Evolutionary conservation across 2,113 vertebrate species (phyloP), one percentile per base, ranked within the genome.

Genomic region (Onychostoma macrolepis): DNA sequence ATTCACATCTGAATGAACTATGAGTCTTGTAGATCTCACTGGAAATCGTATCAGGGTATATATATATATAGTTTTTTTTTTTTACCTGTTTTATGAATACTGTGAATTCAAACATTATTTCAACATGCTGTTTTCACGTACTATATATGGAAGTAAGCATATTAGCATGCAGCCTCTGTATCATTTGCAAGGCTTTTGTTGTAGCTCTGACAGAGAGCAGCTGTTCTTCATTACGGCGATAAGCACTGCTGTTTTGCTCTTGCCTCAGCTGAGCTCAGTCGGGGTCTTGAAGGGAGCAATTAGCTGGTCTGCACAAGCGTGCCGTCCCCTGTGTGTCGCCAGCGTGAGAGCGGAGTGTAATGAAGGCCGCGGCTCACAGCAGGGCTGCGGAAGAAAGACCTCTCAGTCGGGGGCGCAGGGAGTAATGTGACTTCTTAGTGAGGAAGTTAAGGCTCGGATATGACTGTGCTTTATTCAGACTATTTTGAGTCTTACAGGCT

Each of bases 191-290:
- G 50, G 36, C 26, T 82, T n/a, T 84, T 33, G 50, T 65, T 72
- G 56, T 28, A 33, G 58, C 84, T 77, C 41, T 84, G 63, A 69
- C 28, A 4, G 38, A 75, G 53, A 80, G 85, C 88, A 89, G 85
- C 88, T 89, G 88, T 80, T 89, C 83, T 63, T 87, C 80, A 89
- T 89, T 76, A 89, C 67, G 81, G 75, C 58, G 63, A 89, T 84
- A 74, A 89, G 75, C 43, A 5, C 45, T 36, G 76, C 63, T 80
- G 84, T 45, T 76, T 63, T 45, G 48, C 65, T 79, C 88, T 56
- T 28, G 43, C 76, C 65, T 83, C 88, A 84, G 81, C 88, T 87
- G 88, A 87, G 88, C 88, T 63, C 85, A 65, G 88, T 78, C 11
- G 65, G 88, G 53, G 38, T 58, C 41, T 80, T 58, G 50, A 45